Base-by-base conservation (phyloP, 2,113 vertebrate genomes). In the Ammodytes dubius region DNA sequence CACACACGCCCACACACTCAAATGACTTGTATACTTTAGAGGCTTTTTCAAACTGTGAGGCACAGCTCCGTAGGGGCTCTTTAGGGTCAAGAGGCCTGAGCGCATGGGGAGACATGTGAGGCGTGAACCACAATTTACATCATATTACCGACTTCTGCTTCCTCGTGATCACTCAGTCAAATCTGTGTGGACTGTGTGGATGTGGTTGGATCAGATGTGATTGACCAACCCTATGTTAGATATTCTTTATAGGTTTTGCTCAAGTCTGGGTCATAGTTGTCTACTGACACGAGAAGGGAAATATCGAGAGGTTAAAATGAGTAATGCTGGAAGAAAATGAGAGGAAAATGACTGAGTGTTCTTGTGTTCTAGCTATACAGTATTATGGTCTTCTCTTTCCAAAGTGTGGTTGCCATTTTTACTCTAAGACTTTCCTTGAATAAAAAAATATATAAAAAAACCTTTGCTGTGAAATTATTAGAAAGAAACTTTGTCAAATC, bases 401-500 rank as follows among this genome's bases (percentile, higher is more conserved):
- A n/a, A 9, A 57, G 71, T 45, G 35, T 3, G 4, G 11, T 50
- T 46, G 14, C 2, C 12, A 19, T 63, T 61, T 59, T 54, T 65
- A 47, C 7, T 39, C 2, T 6, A 10, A 17, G 35, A 14, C 35
- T n/a, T 37, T 37, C 13, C 11, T n/a, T 61, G 10, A 49, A 45
- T 54, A 40, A 19, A 9, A 4, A 46, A 3, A 17, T 70, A 70
- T 70, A 61, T 56, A 49, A 66, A 37, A 63, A 77, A 71, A 70
- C 13, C 57, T 39, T 75, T 68, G 35, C 54, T 73, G 15, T 74
- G 39, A 79, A 82, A 53, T 27, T 61, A 79, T 67, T 15, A 13
- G 42, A 53, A 43, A 70, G 13, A 61, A 57, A 19, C 43, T 19
- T 0, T 39, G 0, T 0, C 11, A 70, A 78, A 27, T 65, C 72